Evolutionary conservation across 2,797 vertebrate genomes (phyloP).

Genomic region (Pipistrellus nathusii): DNA sequence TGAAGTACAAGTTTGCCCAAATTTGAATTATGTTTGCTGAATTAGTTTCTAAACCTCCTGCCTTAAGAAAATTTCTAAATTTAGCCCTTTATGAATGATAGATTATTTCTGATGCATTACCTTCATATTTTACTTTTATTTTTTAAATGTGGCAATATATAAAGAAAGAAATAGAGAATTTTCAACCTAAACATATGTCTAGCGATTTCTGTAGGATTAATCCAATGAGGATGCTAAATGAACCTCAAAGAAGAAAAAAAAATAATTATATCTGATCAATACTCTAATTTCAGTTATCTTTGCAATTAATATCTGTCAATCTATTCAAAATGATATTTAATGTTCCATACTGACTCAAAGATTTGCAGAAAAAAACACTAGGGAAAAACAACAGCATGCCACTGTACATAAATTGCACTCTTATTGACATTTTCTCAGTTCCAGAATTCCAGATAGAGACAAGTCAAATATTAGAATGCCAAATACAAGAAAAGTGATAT

Average conservation of each 20-base stretch:
- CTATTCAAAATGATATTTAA: not conserved
- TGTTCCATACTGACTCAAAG: constrained; percentile 42
- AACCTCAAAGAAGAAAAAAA: not conserved
- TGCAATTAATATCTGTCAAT: constrained; percentile 61
- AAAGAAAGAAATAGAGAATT: not conserved
- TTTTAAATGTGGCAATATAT: not conserved
- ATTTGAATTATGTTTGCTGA: not conserved
- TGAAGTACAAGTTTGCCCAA: not conserved
- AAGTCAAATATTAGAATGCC: constrained; percentile 51
- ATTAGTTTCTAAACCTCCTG: not conserved
- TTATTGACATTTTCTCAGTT: constrained; percentile 65
- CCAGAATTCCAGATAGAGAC: constrained; percentile 45
- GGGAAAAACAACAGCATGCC: not conserved
- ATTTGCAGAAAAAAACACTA: not conserved
- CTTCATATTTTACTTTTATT: constrained; percentile 15
- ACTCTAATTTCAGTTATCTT: constrained; percentile 52
- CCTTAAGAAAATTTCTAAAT: not conserved
- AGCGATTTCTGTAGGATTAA: not conserved
- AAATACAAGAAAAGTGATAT: constrained; percentile 31
- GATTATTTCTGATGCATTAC: not conserved
- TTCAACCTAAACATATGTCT: not conserved
- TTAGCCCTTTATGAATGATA: not conserved
- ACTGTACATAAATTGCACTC: not conserved
- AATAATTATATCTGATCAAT: constrained; percentile 41
- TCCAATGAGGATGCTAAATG: not conserved